phyloP scores from a whole-genome alignment of 2,113 vertebrate species.

The Menidia beryllina region DNA sequence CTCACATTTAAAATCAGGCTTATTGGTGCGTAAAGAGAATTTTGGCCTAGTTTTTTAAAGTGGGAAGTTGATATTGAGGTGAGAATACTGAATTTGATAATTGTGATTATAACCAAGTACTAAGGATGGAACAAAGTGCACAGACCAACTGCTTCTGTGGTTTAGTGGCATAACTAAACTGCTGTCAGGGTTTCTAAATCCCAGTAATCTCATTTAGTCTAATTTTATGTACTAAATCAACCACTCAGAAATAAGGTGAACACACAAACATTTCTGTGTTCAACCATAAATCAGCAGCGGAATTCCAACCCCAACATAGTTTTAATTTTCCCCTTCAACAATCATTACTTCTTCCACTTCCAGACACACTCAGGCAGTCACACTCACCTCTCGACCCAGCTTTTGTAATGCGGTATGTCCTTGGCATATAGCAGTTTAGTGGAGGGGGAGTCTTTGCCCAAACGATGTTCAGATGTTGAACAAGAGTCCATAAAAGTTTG shows the following conservation, averaged over 20 bases:
- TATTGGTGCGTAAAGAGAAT: too few species aligned
- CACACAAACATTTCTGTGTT: background rate
- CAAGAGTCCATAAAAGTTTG: conserved; percentile 98
- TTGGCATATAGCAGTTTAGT: conserved; percentile 96
- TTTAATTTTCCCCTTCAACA: background rate
- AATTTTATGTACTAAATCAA: background rate
- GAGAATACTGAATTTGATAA: background rate
- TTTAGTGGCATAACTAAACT: background rate
- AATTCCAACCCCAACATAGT: too few species aligned
- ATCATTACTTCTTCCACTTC: background rate
- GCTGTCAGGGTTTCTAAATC: background rate
- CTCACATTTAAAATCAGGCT: too few species aligned
- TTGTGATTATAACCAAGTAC: background rate
- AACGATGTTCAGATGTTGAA: conserved; percentile 93
- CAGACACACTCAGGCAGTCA: background rate
- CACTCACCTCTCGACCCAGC: conserved; percentile 94
- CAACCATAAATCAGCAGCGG: background rate
- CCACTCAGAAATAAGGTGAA: rapidly evolving
- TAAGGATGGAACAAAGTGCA: background rate
- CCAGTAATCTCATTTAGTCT: too few species aligned
- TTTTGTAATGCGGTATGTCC: conserved; percentile 97
- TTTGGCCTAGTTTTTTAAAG: too few species aligned
- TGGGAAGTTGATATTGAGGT: too few species aligned
- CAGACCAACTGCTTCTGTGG: background rate
- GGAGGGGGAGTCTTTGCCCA: conserved; percentile 95